Evolutionary conservation across 2,888 invertebrate genomes (phyloP).

Genomic region (Drosophila putrida): DNA sequence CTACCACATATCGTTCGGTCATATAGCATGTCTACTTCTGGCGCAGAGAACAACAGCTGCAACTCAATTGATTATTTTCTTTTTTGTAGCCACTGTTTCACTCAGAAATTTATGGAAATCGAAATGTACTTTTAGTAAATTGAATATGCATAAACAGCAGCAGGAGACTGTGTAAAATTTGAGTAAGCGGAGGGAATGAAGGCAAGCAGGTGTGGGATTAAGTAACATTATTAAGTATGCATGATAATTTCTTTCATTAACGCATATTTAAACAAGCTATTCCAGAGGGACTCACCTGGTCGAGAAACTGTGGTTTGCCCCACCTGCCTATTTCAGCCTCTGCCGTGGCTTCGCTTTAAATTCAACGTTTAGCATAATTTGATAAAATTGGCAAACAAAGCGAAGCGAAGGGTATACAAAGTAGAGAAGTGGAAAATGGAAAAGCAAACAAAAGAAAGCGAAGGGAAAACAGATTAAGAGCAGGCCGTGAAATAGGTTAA

Average conservation of each 20-base stretch:
- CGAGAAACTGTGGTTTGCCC: neutral
- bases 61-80: conserved; percentile 16
- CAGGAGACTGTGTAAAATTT: neutral
- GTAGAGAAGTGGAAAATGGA: conserved; percentile 23
- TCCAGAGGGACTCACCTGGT: conserved; percentile 14
- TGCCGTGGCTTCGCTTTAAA: conserved; percentile 25
- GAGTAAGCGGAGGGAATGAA: neutral
- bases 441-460: conserved; percentile 44
- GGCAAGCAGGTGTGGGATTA: neutral
- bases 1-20: neutral
- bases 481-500: conserved; percentile 31
- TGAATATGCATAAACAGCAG: conserved; percentile 61
- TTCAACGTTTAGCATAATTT: conserved; percentile 70
- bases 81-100: conserved; percentile 18
- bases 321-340: neutral
- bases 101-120: conserved; percentile 58
- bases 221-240: conserved; percentile 62
- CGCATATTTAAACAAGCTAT: conserved; percentile 68
- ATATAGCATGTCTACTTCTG: conserved; percentile 9
- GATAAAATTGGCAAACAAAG: conserved; percentile 66
- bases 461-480: conserved; percentile 25
- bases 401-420: conserved; percentile 8
- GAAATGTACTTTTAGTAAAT: conserved; percentile 54
- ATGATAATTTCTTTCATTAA: conserved; percentile 78
- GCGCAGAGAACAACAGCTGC: conserved; percentile 8